Percentiles rank a stretch among this genome's conserved stretches.
phyloP scores from a whole-genome alignment of 2,113 vertebrate species.

The Eira barbara region DNA sequence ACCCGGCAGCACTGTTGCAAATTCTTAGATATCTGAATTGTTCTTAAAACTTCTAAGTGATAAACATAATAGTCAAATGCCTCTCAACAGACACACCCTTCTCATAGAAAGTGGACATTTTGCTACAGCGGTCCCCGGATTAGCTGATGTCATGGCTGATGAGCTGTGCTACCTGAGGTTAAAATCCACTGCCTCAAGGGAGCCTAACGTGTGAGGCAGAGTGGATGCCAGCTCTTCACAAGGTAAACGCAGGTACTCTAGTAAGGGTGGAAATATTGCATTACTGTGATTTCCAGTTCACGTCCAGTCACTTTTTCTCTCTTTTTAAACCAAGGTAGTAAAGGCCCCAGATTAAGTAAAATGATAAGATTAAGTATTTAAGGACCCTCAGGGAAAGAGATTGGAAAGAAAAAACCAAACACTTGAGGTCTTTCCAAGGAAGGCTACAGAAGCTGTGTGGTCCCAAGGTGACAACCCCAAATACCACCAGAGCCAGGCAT shows the following conservation, averaged over 20 bases:
- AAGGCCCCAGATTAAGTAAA: slow-evolving; percentile 13
- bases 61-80: background rate
- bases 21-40: slow-evolving; percentile 33
- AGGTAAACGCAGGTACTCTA: background rate
- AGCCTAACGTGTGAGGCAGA: background rate
- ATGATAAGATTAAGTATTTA: background rate
- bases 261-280: background rate
- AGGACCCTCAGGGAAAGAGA: background rate
- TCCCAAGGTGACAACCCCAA: background rate
- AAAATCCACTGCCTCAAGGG: background rate
- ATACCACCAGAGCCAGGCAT: background rate
- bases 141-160: background rate
- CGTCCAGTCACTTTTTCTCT: background rate
- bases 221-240: background rate
- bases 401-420: background rate
- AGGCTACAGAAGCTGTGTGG: background rate
- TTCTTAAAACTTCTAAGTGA: slow-evolving; percentile 24
- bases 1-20: background rate
- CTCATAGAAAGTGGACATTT: background rate
- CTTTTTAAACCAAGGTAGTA: background rate
- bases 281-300: slow-evolving; percentile 26
- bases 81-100: background rate
- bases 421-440: background rate
- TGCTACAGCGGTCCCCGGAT: background rate
- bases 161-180: background rate